Evolutionary conservation across 2,888 invertebrate species (phyloP).

Genomic region (Halocaridina rubra): DNA sequence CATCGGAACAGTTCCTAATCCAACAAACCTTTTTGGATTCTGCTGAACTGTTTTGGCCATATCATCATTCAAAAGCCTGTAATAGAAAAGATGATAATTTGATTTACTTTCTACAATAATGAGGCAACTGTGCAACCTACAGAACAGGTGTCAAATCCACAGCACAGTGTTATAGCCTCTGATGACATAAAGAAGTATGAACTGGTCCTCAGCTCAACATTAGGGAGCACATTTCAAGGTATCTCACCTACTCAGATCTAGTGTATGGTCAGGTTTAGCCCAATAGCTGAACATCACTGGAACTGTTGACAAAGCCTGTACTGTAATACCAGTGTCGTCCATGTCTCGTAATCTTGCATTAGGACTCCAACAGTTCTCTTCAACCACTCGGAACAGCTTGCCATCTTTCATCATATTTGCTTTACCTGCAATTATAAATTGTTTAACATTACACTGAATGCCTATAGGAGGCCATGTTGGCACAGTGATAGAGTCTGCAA

Average conservation of each 20-base stretch:
- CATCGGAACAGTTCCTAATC: constrained; percentile 72
- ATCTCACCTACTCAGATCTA: constrained; percentile 67
- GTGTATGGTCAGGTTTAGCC: constrained; percentile 72
- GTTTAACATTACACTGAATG: no score
- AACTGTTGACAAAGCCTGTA: constrained; percentile 72
- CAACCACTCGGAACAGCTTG: constrained; percentile 71
- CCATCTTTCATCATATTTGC: constrained; percentile 71
- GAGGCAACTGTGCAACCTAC: no score
- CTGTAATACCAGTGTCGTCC: constrained; percentile 71
- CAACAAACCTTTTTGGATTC: constrained; percentile 70
- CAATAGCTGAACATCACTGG: constrained; percentile 75
- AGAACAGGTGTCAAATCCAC: no score
- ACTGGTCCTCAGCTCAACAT: no score
- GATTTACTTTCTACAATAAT: no score
- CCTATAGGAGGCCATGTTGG: no score
- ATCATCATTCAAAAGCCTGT: constrained; percentile 72
- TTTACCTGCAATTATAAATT: constrained; percentile 65
- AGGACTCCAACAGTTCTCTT: constrained; percentile 72
- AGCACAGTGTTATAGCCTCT: no score
- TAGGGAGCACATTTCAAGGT: no score
- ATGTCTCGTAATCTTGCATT: constrained; percentile 71
- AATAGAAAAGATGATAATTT: constrained; percentile 32
- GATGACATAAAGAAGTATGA: no score
- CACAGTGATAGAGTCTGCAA: no score
- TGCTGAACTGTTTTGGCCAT: constrained; percentile 69